Percentiles rank a stretch among this genome's conserved stretches.
Evolutionary conservation across 2,113 vertebrate species (phyloP).

Genomic region (Apaloderma vittatum): DNA sequence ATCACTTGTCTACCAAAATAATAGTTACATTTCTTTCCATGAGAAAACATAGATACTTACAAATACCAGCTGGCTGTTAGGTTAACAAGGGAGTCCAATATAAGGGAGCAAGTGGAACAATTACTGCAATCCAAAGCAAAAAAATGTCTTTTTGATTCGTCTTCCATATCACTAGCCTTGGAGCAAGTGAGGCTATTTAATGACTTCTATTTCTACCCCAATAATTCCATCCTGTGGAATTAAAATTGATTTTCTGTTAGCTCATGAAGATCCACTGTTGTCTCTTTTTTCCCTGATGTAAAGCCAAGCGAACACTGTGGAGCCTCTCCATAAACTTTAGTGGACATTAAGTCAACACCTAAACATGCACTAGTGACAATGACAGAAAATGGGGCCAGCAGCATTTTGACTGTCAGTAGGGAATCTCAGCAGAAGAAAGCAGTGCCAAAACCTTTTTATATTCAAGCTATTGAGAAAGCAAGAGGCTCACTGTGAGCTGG

Average conservation of each 20-base stretch:
- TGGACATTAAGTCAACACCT: background rate
- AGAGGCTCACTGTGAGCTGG: background rate
- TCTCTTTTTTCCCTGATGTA: background rate
- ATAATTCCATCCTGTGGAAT: constrained; percentile 64
- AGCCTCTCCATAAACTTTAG: background rate
- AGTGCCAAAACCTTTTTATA: background rate
- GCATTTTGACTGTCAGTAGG: background rate
- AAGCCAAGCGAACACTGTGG: background rate
- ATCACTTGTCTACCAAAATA: background rate
- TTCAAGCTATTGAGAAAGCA: background rate
- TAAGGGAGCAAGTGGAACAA: background rate
- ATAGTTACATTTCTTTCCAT: background rate
- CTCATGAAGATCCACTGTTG: constrained; percentile 54
- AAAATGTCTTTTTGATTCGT: background rate
- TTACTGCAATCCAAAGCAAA: background rate
- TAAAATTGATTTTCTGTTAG: constrained; percentile 80
- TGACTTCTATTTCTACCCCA: constrained; percentile 72
- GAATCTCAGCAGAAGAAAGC: background rate
- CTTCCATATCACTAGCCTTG: background rate
- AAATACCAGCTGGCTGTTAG: background rate
- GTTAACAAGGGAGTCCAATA: constrained; percentile 7
- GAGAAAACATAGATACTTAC: background rate
- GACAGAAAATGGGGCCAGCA: background rate
- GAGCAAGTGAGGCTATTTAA: background rate
- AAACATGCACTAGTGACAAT: background rate